Percentiles rank a stretch among this genome's conserved stretches.
Evolutionary conservation across 2,113 vertebrate species (phyloP).

Genomic region (Silurus meridionalis): DNA sequence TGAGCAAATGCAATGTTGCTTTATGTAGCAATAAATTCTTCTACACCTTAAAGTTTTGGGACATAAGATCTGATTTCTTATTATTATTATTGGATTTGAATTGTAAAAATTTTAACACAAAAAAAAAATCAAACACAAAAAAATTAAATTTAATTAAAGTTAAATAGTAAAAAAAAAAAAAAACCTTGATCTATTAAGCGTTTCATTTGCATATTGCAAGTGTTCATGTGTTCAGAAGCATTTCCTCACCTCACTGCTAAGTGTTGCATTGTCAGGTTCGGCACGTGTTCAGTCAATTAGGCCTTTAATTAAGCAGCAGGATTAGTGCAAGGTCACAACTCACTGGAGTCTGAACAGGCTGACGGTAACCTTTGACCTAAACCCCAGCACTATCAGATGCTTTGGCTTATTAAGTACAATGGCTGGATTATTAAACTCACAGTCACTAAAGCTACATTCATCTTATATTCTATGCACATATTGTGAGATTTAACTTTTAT

Average conservation of each 20-base stretch:
- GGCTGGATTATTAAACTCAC: neutral
- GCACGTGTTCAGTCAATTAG: conserved; percentile 29
- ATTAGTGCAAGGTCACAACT: conserved; percentile 14
- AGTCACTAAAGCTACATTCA: neutral
- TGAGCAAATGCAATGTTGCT: too few species aligned
- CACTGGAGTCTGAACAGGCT: neutral
- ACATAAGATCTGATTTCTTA: neutral
- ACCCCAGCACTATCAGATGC: neutral
- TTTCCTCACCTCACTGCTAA: neutral
- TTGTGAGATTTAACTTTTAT: neutral
- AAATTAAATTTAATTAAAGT: too few species aligned
- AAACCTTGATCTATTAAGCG: neutral
- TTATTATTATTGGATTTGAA: neutral
- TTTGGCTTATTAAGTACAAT: neutral
- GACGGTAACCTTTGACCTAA: neutral
- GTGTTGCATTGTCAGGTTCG: conserved; percentile 2
- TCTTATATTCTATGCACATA: neutral
- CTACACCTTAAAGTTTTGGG: neutral
- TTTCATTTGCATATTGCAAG: neutral
- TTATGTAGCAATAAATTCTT: neutral
- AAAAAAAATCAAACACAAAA: neutral
- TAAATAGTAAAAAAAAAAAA: neutral
- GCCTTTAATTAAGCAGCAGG: conserved; percentile 3
- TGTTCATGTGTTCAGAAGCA: neutral
- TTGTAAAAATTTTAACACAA: neutral